These are phyloP conservation scores for Scaptomyza graminum DNA, from an alignment of 1,140 invertebrate genomes.

Conservation along the genomic window DNA sequence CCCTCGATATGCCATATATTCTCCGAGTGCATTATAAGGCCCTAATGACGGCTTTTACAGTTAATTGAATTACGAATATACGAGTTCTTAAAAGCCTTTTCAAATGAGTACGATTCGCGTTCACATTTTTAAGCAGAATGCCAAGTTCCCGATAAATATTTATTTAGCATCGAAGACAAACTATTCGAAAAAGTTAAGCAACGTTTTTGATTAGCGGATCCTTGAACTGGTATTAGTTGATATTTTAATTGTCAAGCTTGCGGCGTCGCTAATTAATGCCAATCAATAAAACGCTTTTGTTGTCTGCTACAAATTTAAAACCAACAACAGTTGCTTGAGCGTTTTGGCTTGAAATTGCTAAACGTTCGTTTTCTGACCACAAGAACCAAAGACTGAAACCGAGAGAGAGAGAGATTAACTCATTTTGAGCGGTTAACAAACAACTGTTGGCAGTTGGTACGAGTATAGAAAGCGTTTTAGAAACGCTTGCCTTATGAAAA, in stretches of 20 bases:
- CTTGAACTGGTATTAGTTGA: constrained; percentile 77
- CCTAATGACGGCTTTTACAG: constrained; percentile 77
- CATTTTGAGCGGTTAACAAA: constrained; percentile 59
- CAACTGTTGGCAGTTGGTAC: constrained; percentile 60
- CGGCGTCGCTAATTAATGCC: constrained; percentile 58
- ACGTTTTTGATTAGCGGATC: constrained; percentile 68
- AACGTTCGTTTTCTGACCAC: constrained; percentile 47
- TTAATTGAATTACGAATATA: constrained; percentile 70
- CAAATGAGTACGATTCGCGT: constrained; percentile 59
- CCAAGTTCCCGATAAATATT: constrained; percentile 32
- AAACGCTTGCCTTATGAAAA: constrained; percentile 51
- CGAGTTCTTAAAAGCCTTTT: constrained; percentile 16
- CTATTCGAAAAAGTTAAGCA: constrained; percentile 27
- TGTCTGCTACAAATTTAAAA: constrained; percentile 10
- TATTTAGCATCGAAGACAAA: constrained; percentile 56
- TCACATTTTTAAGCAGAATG: constrained; percentile 2
- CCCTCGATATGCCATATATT: not conserved
- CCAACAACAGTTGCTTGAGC: constrained; percentile 66
- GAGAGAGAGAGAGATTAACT: constrained; percentile 51
- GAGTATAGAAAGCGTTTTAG: constrained; percentile 63
- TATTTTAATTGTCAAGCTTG: constrained; percentile 55
- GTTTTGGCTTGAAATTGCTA: constrained; percentile 58
- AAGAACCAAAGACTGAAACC: constrained; percentile 13
- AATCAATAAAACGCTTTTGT: constrained; percentile 53
- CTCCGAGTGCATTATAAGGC: constrained; percentile 49